Evolutionary conservation across 2,113 vertebrate genomes (phyloP).

Genomic region (Oryctolagus cuniculus): DNA sequence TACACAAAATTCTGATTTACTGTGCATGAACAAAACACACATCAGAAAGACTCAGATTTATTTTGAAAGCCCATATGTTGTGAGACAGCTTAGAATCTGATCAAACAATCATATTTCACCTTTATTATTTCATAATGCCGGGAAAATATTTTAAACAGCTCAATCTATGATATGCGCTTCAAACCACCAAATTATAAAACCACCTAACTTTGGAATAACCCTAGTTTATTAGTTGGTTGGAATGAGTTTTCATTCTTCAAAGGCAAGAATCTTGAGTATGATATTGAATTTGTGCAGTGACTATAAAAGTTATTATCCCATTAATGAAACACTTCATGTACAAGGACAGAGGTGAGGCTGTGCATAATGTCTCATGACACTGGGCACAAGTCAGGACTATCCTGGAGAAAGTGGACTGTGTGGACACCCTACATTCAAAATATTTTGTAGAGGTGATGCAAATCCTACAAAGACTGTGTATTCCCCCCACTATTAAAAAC

Average conservation of each 20-base stretch:
- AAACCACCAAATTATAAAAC: neutral
- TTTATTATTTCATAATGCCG: neutral
- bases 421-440: neutral
- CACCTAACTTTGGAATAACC: neutral
- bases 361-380: neutral
- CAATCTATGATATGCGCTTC: neutral
- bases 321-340: neutral
- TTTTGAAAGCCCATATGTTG: neutral
- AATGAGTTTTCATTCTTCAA: neutral
- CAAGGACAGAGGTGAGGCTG: neutral
- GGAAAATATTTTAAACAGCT: neutral
- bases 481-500: neutral
- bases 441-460: neutral
- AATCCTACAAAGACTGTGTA: neutral
- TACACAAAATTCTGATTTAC: constrained; percentile 40
- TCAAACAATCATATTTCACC: neutral
- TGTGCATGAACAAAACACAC: neutral
- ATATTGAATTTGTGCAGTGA: neutral
- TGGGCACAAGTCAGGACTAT: neutral
- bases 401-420: neutral
- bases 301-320: neutral
- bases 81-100: constrained; percentile 13
- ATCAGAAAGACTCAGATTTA: constrained; percentile 3
- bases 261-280: neutral
- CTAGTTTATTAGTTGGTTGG: neutral